phyloP scores from a whole-genome alignment of 2,113 vertebrate genomes.

The Taurulus bubalis region DNA sequence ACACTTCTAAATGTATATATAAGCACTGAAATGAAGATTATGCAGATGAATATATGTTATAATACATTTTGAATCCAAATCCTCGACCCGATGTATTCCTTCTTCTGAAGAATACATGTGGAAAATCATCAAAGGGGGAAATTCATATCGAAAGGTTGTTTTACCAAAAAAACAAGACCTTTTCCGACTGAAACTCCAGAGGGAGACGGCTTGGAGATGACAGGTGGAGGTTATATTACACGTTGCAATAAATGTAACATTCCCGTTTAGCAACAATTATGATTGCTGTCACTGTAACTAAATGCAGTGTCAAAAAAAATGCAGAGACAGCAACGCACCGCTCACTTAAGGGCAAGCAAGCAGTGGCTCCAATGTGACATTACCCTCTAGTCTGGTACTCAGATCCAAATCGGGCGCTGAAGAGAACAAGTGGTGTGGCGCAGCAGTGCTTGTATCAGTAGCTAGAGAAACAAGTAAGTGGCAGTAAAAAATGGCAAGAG shows the following conservation, averaged over 20 bases:
- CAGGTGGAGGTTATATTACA: not conserved
- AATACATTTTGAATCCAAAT: not conserved
- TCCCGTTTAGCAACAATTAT: not conserved
- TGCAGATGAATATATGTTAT: not conserved
- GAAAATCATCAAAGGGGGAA: not conserved
- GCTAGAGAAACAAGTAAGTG: constrained; percentile 16
- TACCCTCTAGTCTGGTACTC: not conserved
- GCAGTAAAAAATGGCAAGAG: constrained; percentile 30
- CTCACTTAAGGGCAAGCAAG: not conserved
- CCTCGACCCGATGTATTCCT: not conserved
- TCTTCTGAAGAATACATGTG: not conserved
- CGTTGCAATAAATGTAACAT: not conserved
- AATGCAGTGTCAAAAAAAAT: constrained; percentile 10
- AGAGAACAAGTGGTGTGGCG: constrained; percentile 2
- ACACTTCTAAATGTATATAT: not conserved
- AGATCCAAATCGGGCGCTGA: not conserved
- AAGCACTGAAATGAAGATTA: not conserved
- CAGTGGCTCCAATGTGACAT: constrained; percentile 7
- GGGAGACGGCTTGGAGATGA: not conserved
- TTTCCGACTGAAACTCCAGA: not conserved
- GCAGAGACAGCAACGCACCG: not conserved
- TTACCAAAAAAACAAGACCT: not conserved
- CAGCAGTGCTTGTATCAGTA: constrained; percentile 12
- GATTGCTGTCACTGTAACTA: not conserved
- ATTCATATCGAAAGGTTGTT: constrained; percentile 2